Evolutionary conservation across 2,113 vertebrate genomes (phyloP).

Genomic region (Pomatostomus ruficeps): DNA sequence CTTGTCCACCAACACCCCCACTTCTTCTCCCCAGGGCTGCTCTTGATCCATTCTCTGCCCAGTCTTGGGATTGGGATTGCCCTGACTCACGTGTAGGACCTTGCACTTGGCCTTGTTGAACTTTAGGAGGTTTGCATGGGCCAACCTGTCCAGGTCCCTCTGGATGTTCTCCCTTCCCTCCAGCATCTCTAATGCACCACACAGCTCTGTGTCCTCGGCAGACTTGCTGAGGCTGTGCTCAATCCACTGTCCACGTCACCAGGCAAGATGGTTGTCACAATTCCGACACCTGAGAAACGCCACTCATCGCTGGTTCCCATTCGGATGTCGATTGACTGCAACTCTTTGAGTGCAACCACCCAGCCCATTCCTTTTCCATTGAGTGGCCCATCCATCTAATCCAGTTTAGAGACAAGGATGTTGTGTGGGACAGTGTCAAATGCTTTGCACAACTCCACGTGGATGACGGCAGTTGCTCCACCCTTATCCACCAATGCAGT

Average conservation of each 20-base stretch:
- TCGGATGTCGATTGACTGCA: neutral
- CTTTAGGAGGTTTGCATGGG: neutral
- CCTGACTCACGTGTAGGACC: neutral
- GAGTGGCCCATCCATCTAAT: neutral
- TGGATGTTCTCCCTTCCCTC: neutral
- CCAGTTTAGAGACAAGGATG: neutral
- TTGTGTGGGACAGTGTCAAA: neutral
- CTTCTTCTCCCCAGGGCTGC: neutral
- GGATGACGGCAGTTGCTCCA: neutral
- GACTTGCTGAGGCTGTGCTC: neutral
- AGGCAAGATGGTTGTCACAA: neutral
- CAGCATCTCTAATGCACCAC: no score
- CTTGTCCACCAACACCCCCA: neutral
- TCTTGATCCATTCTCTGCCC: neutral
- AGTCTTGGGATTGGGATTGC: neutral
- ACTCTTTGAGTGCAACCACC: neutral
- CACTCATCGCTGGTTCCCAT: fast-evolving
- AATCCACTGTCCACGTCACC: neutral
- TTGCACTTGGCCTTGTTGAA: neutral
- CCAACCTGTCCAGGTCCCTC: neutral
- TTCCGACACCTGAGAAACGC: neutral
- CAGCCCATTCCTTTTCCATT: neutral
- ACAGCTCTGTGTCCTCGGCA: neutral
- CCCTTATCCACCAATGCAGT: neutral
- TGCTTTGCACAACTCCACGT: neutral